These are phyloP conservation scores for Xylocampa areola DNA, from an alignment of 2,888 invertebrate species.

Conservation along the genomic window DNA sequence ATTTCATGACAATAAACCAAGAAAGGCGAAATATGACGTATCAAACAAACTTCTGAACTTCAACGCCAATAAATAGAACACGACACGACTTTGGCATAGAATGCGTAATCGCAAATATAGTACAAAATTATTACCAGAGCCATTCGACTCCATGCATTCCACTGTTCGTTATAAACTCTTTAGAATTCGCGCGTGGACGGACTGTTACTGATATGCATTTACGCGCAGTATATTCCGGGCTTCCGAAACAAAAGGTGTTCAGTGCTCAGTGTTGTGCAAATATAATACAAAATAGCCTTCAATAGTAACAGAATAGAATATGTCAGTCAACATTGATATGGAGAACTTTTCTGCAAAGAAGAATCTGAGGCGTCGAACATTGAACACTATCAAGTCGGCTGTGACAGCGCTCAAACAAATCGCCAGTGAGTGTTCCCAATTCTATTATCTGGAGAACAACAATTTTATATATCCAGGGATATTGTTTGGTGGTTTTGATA, in stretches of 20 bases:
- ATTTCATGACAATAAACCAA: too few relatives aligned
- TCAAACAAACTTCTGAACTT: conserved; percentile 31
- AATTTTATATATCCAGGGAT: conserved; percentile 26
- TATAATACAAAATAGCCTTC: conserved; percentile 48
- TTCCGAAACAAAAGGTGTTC: conserved; percentile 80
- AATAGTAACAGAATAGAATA: conserved; percentile 57
- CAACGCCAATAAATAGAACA: conserved; percentile 52
- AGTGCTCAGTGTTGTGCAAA: conserved; percentile 52
- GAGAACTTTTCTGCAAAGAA: conserved; percentile 83
- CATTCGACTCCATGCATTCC: conserved; percentile 70
- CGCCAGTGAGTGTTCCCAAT: conserved; percentile 81
- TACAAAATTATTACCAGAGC: conserved; percentile 46
- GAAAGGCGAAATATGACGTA: conserved; percentile 38
- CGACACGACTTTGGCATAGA: conserved; percentile 54
- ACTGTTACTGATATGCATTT: conserved; percentile 84
- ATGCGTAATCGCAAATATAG: conserved; percentile 52
- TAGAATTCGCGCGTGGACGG: conserved; percentile 74
- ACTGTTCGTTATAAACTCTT: conserved; percentile 74
- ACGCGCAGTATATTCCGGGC: conserved; percentile 83
- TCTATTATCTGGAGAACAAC: conserved; percentile 45
- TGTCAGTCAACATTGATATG: conserved; percentile 85
- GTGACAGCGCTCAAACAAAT: conserved; percentile 86
- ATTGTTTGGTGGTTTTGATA: conserved; percentile 25
- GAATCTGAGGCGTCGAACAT: conserved; percentile 83
- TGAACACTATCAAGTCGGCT: conserved; percentile 85